These are phyloP conservation scores for Diaphora mendica DNA, from an alignment of 2,888 invertebrate genomes.

Conservation along the genomic window DNA sequence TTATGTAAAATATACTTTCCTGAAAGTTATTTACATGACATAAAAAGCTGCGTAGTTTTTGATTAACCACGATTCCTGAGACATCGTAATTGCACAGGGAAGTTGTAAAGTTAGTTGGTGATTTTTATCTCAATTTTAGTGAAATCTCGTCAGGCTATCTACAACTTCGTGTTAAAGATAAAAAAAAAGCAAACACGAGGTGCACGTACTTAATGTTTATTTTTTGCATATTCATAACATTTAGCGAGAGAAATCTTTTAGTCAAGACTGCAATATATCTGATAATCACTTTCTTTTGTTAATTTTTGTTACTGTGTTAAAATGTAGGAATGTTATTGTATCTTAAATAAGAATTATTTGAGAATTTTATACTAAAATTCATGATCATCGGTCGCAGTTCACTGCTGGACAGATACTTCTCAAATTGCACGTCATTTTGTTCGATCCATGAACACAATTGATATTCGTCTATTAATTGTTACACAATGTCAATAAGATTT, in stretches of 20 bases:
- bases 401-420: no score
- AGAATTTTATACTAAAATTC: no score
- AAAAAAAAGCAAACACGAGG: constrained; percentile 46
- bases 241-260: constrained; percentile 43
- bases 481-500: no score
- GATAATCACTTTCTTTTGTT: constrained; percentile 45
- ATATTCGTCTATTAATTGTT: not conserved
- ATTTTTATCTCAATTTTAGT: constrained; percentile 38
- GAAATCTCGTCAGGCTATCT: constrained; percentile 31
- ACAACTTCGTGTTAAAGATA: constrained; percentile 52
- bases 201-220: constrained; percentile 41
- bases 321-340: not conserved
- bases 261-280: constrained; percentile 38
- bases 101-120: constrained; percentile 39
- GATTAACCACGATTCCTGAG: constrained; percentile 22
- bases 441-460: no score
- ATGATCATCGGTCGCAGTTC: no score
- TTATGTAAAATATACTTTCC: not conserved
- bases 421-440: no score
- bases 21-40: not conserved
- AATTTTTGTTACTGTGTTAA: not conserved
- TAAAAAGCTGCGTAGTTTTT: constrained; percentile 2
- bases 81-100: constrained; percentile 25
- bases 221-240: constrained; percentile 52
- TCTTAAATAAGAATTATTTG: not conserved